Evolutionary conservation across 2,888 invertebrate species (phyloP).

Genomic region (Dastarcus helophoroides): DNA sequence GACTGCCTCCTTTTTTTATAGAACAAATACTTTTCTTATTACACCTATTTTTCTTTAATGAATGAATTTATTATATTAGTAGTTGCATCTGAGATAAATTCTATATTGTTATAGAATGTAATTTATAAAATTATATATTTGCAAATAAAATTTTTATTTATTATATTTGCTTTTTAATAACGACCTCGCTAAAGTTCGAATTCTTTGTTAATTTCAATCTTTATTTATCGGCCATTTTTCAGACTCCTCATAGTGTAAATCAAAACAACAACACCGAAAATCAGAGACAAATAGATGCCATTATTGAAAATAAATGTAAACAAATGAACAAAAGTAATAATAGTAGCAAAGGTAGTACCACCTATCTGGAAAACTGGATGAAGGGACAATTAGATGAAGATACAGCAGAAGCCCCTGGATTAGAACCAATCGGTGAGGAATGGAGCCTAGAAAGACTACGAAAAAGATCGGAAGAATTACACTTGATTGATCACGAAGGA

Average conservation of each 20-base stretch:
- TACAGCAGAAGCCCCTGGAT: slow-evolving; percentile 29
- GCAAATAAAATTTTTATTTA: slow-evolving; percentile 35
- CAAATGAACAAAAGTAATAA: slow-evolving; percentile 50
- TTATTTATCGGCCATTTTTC: slow-evolving; percentile 23
- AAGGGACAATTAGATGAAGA: slow-evolving; percentile 32
- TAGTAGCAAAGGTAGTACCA: slow-evolving; percentile 56
- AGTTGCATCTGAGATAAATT: slow-evolving; percentile 24
- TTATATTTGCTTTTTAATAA: slow-evolving; percentile 31
- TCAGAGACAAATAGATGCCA: slow-evolving; percentile 44
- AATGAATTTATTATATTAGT: too few species aligned
- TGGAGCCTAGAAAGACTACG: slow-evolving; percentile 66
- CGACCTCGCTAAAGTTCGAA: slow-evolving; percentile 18
- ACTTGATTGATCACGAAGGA: slow-evolving; percentile 43
- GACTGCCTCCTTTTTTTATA: slow-evolving; percentile 27
- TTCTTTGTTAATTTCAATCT: slow-evolving; percentile 5
- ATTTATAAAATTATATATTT: slow-evolving; percentile 31
- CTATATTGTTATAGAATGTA: slow-evolving; percentile 33
- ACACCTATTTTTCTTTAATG: too few species aligned
- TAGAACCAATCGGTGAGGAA: slow-evolving; percentile 47
- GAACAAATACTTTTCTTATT: background rate
- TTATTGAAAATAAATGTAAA: slow-evolving; percentile 53
- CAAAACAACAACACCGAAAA: slow-evolving; percentile 26
- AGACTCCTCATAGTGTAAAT: slow-evolving; percentile 31
- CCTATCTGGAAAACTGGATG: slow-evolving; percentile 73
- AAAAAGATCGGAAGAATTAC: slow-evolving; percentile 57